phyloP scores from a whole-genome alignment of 2,888 invertebrate species.

The Drosophila helvetica region DNA sequence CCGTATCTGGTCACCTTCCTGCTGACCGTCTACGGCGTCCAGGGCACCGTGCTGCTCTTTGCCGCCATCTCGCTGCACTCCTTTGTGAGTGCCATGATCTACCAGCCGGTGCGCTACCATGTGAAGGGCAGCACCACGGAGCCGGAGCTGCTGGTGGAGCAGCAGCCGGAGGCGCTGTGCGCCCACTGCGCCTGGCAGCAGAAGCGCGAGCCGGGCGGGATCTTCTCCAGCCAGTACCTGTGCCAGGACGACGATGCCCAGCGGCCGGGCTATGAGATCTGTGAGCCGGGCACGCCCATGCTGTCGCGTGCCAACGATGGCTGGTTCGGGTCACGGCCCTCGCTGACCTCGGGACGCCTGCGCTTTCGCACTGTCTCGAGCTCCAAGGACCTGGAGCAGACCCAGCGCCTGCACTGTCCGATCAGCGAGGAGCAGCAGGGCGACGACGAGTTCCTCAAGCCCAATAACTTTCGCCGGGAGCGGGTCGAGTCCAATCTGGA shows the following conservation, averaged over 20 bases:
- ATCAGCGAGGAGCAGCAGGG: slow-evolving; percentile 66
- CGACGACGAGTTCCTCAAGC: slow-evolving; percentile 70
- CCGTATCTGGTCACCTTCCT: slow-evolving; percentile 88
- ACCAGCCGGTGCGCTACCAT: slow-evolving; percentile 91
- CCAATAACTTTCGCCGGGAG: slow-evolving; percentile 81
- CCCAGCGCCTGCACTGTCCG: slow-evolving; percentile 66
- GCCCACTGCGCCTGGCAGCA: slow-evolving; percentile 77
- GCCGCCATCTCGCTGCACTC: slow-evolving; percentile 88
- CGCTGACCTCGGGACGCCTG: slow-evolving; percentile 66
- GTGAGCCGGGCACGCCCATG: slow-evolving; percentile 88
- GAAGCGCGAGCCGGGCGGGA: slow-evolving; percentile 75
- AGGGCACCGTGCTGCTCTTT: slow-evolving; percentile 88
- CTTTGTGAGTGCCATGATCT: slow-evolving; percentile 87
- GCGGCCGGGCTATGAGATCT: slow-evolving; percentile 88
- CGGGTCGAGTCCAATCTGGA: slow-evolving; percentile 77
- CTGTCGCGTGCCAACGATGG: slow-evolving; percentile 85
- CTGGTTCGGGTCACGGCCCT: slow-evolving; percentile 81
- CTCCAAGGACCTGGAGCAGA: slow-evolving; percentile 74
- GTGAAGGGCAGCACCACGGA: slow-evolving; percentile 82
- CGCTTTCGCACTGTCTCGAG: slow-evolving; percentile 75
- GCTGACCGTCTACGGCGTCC: slow-evolving; percentile 87
- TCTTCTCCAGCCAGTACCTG: slow-evolving; percentile 86
- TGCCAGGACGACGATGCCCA: slow-evolving; percentile 86
- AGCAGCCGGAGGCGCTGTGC: slow-evolving; percentile 58
- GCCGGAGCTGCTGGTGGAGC: slow-evolving; percentile 7